A percentile compares a stretch with the other conserved stretches of the same genome.
Evolutionary conservation across 2,113 vertebrate genomes (phyloP).

Genomic region (Pterocles burchelli): DNA sequence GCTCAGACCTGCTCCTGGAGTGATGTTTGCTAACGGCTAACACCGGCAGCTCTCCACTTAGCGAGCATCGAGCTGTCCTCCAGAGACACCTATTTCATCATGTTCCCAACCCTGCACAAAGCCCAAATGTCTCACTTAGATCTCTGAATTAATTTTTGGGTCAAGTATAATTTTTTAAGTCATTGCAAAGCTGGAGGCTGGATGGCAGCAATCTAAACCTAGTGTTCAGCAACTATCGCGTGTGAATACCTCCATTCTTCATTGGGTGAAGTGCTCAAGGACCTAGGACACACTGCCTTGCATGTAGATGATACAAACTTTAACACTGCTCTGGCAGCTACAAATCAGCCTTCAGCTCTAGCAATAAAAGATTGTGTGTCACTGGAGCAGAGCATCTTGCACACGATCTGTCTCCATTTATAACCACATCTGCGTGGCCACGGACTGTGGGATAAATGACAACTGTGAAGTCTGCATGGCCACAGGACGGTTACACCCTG

Average conservation of each 20-base stretch:
- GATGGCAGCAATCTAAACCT: not conserved
- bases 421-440: not conserved
- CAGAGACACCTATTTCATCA: not conserved
- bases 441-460: not conserved
- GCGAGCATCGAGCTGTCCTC: not conserved
- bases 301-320: not conserved
- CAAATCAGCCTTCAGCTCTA: not conserved
- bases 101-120: not conserved
- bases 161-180: not conserved
- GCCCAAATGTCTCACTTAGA: not conserved
- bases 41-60: accelerated
- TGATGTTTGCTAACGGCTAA: not conserved
- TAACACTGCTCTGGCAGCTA: not conserved
- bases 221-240: not conserved
- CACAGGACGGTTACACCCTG: slow-evolving; percentile 35
- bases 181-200: not conserved
- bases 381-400: accelerated
- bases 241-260: not conserved
- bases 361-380: not conserved
- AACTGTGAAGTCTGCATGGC: slow-evolving; percentile 24
- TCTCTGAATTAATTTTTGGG: not conserved
- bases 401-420: not conserved
- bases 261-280: not conserved
- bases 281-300: not conserved
- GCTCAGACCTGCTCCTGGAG: not conserved